phyloP scores from a whole-genome alignment of 64 coral and sea anemone genomes.

The Montipora sp. region DNA sequence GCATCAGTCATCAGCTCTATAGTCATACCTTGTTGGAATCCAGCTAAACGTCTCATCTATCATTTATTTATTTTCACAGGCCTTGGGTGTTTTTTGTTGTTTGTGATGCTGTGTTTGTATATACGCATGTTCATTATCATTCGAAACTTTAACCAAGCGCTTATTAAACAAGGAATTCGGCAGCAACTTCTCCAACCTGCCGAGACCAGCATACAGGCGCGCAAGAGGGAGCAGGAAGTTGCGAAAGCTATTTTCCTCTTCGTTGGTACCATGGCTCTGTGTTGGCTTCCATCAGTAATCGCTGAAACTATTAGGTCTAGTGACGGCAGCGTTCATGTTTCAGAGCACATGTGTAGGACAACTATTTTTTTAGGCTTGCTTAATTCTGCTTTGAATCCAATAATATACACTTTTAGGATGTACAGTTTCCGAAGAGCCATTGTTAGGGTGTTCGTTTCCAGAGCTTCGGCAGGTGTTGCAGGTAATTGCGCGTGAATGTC shows the following conservation, averaged over 20 bases:
- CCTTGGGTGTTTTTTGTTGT: background rate
- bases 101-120: background rate
- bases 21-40: too few relatives aligned
- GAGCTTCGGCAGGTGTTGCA: too few relatives aligned
- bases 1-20: background rate
- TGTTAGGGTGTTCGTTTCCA: background rate
- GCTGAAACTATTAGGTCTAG: background rate
- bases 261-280: background rate
- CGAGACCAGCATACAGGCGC: background rate
- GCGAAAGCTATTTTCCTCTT: conserved; percentile 25
- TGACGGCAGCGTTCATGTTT: background rate
- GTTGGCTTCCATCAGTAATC: background rate
- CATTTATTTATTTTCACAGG: too few relatives aligned
- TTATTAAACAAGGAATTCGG: background rate
- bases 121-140: conserved; percentile 28
- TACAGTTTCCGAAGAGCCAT: background rate
- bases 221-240: background rate
- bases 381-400: conserved; percentile 3
- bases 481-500: too few relatives aligned
- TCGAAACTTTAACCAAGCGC: conserved; percentile 8
- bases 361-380: background rate
- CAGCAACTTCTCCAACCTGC: background rate
- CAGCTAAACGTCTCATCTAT: background rate
- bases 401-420: conserved; percentile 24
- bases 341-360: background rate